Conservation (phyloP, 1,140 invertebrate genomes). For the Branchinecta lindahli region DNA sequence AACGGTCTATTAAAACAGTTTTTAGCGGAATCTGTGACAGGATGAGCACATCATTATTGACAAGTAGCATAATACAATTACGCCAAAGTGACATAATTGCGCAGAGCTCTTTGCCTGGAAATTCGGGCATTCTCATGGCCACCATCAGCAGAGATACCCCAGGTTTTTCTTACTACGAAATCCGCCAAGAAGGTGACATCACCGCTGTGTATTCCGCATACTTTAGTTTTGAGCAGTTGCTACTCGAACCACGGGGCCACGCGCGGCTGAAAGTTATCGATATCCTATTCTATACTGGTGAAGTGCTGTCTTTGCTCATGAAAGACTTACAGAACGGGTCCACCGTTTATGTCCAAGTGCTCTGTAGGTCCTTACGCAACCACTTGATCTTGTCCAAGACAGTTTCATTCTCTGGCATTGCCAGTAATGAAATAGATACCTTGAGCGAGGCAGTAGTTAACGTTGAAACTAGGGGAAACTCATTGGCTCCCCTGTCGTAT, state of each 20-base stretch:
- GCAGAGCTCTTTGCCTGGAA: constrained; percentile 11
- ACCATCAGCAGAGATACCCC: background rate
- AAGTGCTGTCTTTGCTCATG: constrained; percentile 56
- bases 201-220: constrained; percentile 23
- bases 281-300: constrained; percentile 60
- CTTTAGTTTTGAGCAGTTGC: constrained; percentile 15
- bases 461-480: constrained; percentile 21
- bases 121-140: background rate
- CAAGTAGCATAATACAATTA: background rate
- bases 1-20: constrained; percentile 46
- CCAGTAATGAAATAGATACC: constrained; percentile 13
- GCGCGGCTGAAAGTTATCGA: constrained; percentile 25
- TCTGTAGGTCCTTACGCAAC: constrained; percentile 23
- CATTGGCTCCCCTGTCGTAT: constrained; percentile 27
- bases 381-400: constrained; percentile 18
- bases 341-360: constrained; percentile 29
- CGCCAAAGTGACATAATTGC: background rate
- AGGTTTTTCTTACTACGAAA: constrained; percentile 17
- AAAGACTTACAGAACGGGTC: constrained; percentile 25
- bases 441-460: constrained; percentile 19
- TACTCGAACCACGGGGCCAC: constrained; percentile 1
- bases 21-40: constrained; percentile 36
- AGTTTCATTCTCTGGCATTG: background rate
- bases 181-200: constrained; percentile 14
- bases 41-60: constrained; percentile 22